Evolutionary conservation across 2,113 vertebrate species (phyloP).

Genomic region (Puffinus mauretanicus): DNA sequence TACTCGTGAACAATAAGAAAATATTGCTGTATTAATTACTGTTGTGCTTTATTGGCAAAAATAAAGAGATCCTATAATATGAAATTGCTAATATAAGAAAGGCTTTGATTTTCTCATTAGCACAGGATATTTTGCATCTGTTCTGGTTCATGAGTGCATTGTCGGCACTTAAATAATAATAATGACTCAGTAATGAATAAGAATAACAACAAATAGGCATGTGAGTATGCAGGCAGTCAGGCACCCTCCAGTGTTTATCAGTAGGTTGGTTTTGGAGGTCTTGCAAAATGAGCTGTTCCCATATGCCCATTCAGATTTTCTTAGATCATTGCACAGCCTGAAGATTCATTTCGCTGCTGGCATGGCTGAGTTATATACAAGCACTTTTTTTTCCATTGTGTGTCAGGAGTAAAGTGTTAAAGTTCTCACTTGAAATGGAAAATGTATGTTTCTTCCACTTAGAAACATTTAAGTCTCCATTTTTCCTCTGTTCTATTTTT

Average conservation of each 20-base stretch:
- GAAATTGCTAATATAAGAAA: constrained; percentile 63
- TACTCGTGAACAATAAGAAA: constrained; percentile 56
- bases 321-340: neutral
- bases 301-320: constrained; percentile 17
- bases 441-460: neutral
- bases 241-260: constrained; percentile 58
- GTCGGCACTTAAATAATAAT: constrained; percentile 69
- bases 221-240: constrained; percentile 46
- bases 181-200: constrained; percentile 69
- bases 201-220: constrained; percentile 60
- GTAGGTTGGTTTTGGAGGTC: constrained; percentile 49
- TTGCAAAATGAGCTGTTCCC: constrained; percentile 39
- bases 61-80: constrained; percentile 64
- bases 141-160: constrained; percentile 65
- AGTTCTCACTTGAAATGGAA: constrained; percentile 9
- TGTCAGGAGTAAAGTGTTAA: neutral
- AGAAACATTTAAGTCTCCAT: neutral
- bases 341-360: constrained; percentile 8
- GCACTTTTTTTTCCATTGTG: neutral
- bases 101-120: constrained; percentile 71
- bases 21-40: constrained; percentile 69
- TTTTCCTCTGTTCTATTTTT: neutral
- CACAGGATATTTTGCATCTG: constrained; percentile 69
- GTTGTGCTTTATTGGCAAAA: constrained; percentile 66
- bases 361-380: constrained; percentile 13